Percentiles rank a stretch among this genome's conserved stretches.
Conservation (phyloP, 2,797 vertebrate genomes). For the Chrysocyon brachyurus region DNA sequence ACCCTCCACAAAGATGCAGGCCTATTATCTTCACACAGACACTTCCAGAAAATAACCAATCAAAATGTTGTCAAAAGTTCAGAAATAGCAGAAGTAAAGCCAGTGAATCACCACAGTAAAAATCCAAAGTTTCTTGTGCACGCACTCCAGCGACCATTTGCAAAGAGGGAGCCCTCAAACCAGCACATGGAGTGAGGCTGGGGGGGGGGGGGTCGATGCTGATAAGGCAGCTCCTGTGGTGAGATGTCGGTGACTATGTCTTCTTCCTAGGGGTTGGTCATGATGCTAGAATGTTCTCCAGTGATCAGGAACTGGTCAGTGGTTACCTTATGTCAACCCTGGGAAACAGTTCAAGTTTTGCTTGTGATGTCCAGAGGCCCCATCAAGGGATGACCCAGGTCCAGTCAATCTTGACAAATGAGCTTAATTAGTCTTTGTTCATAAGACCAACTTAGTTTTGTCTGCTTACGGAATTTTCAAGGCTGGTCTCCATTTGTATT, state of each 20-base stretch:
- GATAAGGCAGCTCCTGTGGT: neutral
- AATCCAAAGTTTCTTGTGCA: neutral
- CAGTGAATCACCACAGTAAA: neutral
- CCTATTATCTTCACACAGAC: neutral
- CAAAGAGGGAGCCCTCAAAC: neutral
- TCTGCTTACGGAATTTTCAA: neutral
- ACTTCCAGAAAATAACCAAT: neutral
- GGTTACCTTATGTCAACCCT: neutral
- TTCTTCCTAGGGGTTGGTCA: neutral
- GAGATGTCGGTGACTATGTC: neutral
- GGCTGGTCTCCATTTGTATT: neutral
- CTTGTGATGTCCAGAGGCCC: neutral
- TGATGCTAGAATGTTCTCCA: neutral
- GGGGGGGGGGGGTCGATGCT: rapidly evolving
- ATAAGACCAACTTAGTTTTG: neutral
- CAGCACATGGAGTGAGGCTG: neutral
- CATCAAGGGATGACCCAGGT: neutral
- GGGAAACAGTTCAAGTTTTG: too few relatives aligned
- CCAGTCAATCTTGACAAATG: neutral
- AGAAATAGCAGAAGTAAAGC: neutral
- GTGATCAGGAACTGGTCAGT: neutral
- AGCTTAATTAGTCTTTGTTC: neutral
- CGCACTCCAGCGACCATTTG: neutral
- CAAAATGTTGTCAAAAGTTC: neutral
- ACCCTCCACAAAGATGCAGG: neutral